Base-by-base conservation (phyloP, 2,113 vertebrate genomes). In the Corythornis vintsioides region DNA sequence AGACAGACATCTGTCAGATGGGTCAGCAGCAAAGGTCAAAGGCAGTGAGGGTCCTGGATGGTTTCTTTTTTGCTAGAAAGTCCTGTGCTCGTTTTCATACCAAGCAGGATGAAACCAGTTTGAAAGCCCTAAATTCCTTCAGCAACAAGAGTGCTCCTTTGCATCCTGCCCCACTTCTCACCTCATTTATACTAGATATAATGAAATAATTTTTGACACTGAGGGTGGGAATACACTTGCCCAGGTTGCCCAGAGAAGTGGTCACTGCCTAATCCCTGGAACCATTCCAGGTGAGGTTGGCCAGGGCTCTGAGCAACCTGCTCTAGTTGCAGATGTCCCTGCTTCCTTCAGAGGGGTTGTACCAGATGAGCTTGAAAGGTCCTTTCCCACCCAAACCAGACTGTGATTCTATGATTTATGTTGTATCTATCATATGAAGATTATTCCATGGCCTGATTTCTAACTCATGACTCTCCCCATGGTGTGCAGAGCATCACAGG, bases 391-490 rank as follows among this genome's bases (percentile, higher is more conserved):
- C 35, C 60, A 61, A 61, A 26, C 55, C 26, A 53, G 25, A 13
- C 26, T 33, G 31, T 8, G 21, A 38, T 61, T 61, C 35, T 38
- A 26, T 25, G 35, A 61, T 61, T 38, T 38, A n/a, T 33, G 24
- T 43, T 73, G 63, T 35, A 5, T 57, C 24, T 4, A 3, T n/a
- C 3, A 0, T 29, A 15, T 26, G 50, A 14, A 75, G 33, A 65
- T 38, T 53, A 90, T 59, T 65, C 78, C 66, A 47, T 16, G 31
- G 56, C 31, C 0, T 13, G 33, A 16, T 13, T 81, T 45, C 42
- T n/a, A 84, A 60, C 0, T 1, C 19, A 10, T 43, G 57, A 16
- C 20, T 13, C 13, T 59, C 22, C 42, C 35, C 1, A 0, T 2
- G 35, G 38, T 14, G 57, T 63, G 16, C 19, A 57, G 64, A 43